Percentiles rank a stretch among this genome's conserved stretches.
phyloP scores from a whole-genome alignment of 2,888 invertebrate species.

The Leptarthrus brevirostris region DNA sequence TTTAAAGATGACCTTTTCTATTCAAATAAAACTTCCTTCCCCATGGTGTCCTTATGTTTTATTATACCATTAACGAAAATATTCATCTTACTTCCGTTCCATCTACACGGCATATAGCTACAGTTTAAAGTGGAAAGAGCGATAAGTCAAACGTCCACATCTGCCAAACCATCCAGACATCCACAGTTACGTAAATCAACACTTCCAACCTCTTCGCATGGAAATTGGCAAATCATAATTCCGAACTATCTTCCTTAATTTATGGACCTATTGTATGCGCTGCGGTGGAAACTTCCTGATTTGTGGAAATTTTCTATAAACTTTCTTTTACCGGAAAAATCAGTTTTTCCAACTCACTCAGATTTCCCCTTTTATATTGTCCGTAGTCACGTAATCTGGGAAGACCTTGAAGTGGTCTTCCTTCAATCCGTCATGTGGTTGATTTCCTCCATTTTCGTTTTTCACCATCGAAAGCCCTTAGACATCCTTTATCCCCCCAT shows the following conservation, averaged over 20 bases:
- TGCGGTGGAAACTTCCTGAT: constrained; percentile 38
- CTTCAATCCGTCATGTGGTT: constrained; percentile 45
- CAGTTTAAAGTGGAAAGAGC: no score
- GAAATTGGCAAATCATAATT: constrained; percentile 37
- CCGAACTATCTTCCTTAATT: constrained; percentile 24
- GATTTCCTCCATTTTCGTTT: constrained; percentile 45
- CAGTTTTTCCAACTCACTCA: constrained; percentile 47
- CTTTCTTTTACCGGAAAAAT: constrained; percentile 44
- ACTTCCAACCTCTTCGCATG: constrained; percentile 4
- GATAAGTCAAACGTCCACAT: constrained; percentile 4
- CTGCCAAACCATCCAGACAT: no score
- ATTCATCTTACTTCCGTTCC: no score
- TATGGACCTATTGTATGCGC: constrained; percentile 35
- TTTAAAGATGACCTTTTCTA: no score
- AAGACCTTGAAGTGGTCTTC: constrained; percentile 40
- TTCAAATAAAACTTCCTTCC: no score
- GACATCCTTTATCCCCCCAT: neutral
- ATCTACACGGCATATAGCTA: no score
- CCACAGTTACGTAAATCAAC: neutral
- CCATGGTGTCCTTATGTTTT: no score
- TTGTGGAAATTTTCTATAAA: constrained; percentile 41
- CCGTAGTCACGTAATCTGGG: constrained; percentile 35
- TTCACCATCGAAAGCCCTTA: constrained; percentile 12
- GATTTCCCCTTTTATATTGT: constrained; percentile 38
- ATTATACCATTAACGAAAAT: no score